Percentiles rank a stretch among this genome's conserved stretches.
Evolutionary conservation across 2,113 vertebrate species (phyloP).

Genomic region (Macroglossus sobrinus): DNA sequence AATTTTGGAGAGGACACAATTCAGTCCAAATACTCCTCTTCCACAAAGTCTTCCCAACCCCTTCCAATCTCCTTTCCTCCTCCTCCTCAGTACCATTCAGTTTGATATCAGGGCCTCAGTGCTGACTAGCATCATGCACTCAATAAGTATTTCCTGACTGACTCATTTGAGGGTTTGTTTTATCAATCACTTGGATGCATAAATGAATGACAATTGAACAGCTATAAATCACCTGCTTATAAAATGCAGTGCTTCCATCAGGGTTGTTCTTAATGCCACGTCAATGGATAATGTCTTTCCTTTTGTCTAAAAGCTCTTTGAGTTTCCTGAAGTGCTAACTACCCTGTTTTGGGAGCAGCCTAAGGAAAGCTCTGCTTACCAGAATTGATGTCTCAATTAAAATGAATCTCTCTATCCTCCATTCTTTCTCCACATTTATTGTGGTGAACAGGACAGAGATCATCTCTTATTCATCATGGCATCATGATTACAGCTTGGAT

Average conservation of each 20-base stretch:
- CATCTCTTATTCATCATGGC: neutral
- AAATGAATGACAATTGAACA: neutral
- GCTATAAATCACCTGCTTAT: neutral
- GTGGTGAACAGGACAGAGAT: neutral
- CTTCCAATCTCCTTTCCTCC: neutral
- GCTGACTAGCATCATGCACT: neutral
- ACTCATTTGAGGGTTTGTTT: neutral
- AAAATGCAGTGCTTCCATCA: neutral
- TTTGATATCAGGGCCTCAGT: neutral
- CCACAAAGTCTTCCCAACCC: neutral
- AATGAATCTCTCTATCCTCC: neutral
- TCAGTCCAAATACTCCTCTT: neutral
- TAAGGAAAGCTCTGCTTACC: conserved; percentile 11
- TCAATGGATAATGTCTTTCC: neutral
- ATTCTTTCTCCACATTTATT: neutral
- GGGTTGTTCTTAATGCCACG: neutral
- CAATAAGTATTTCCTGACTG: neutral
- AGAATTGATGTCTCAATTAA: conserved; percentile 28
- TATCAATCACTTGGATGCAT: neutral
- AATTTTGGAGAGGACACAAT: neutral
- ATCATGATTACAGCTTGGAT: neutral
- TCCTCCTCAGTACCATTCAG: neutral
- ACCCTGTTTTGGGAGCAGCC: neutral
- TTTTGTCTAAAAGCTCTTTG: neutral
- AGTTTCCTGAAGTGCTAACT: conserved; percentile 1